Conservation (phyloP, 2,888 invertebrate genomes). For the Thereva unica region DNA sequence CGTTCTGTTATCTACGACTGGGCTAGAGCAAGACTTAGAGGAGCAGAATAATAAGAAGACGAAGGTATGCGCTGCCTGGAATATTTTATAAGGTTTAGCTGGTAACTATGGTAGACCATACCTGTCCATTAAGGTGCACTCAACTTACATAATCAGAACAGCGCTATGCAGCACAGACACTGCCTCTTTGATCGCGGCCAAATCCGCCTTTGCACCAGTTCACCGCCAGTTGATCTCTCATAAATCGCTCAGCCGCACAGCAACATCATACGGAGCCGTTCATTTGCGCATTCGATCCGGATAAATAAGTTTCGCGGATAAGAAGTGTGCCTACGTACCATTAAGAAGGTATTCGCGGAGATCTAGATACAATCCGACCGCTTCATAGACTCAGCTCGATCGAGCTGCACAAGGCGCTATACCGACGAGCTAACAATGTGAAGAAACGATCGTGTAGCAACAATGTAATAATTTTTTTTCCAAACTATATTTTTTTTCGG, state of each 20-base stretch:
- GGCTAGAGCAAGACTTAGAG: conserved; percentile 7
- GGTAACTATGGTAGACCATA: background rate
- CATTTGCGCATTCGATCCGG: conserved; percentile 31
- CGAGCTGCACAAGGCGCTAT: background rate
- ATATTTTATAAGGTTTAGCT: conserved; percentile 8
- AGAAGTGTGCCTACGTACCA: conserved; percentile 33
- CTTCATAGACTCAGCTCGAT: conserved; percentile 9
- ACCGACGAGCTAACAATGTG: conserved; percentile 7
- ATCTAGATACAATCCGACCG: conserved; percentile 20
- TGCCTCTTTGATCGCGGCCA: conserved; percentile 17
- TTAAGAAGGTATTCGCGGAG: conserved; percentile 19
- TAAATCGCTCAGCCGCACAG: conserved; percentile 25
- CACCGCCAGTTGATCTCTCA: conserved; percentile 32
- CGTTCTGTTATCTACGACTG: conserved; percentile 28
- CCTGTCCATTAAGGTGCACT: conserved; percentile 23
- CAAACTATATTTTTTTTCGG: no score
- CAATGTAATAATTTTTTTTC: background rate
- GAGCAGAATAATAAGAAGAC: background rate
- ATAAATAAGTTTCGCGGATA: conserved; percentile 30
- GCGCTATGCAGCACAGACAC: conserved; percentile 12
- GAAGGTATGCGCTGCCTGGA: conserved; percentile 6
- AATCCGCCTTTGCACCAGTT: conserved; percentile 26
- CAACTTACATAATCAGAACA: conserved; percentile 27
- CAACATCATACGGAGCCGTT: conserved; percentile 30
- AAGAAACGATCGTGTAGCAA: conserved; percentile 1